Conservation (phyloP, 2,113 vertebrate species). For the Grantiella picta region DNA sequence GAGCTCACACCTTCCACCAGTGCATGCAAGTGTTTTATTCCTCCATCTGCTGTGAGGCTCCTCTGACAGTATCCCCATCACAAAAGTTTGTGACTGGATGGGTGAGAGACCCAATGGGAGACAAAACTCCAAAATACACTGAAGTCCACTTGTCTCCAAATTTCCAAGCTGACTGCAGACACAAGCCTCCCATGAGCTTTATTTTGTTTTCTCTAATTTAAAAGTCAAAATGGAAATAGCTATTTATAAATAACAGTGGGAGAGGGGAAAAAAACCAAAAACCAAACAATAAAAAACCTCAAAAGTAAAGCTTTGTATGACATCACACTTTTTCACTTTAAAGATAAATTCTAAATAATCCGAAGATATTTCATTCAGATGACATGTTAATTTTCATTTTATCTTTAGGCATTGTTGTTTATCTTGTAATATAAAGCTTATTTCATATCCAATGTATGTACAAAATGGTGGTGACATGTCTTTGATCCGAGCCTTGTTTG, state of each 20-base stretch:
- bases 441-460: neutral
- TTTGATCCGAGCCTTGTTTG: neutral
- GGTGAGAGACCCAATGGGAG: neutral
- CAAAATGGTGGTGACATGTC: neutral
- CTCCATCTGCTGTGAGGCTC: rapidly evolving
- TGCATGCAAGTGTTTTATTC: neutral
- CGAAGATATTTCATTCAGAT: neutral
- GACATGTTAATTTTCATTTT: neutral
- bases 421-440: neutral
- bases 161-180: neutral
- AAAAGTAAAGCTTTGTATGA: neutral
- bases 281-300: neutral
- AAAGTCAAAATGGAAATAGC: neutral
- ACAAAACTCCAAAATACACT: neutral
- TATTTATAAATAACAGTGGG: neutral
- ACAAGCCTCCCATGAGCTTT: neutral
- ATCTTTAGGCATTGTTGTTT: neutral
- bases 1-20: neutral
- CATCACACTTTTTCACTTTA: neutral
- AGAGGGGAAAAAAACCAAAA: neutral
- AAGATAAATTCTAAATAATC: neutral
- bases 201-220: neutral
- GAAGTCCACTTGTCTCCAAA: neutral
- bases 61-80: neutral
- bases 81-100: neutral